Base-by-base conservation (phyloP, 2,797 vertebrate genomes). In the Sebastes iracundus region DNA sequence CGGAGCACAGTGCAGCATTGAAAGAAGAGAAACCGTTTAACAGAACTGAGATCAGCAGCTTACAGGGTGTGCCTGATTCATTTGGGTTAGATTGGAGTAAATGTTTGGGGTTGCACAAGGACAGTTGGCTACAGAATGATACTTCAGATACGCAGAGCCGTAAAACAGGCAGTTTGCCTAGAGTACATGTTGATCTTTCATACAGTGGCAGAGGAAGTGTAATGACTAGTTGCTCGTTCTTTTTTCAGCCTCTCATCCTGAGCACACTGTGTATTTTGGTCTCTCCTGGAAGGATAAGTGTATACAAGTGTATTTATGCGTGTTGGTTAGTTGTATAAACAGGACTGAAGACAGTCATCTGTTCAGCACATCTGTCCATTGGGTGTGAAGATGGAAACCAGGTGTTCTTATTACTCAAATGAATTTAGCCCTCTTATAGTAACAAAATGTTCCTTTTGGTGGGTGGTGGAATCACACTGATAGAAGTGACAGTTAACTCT, bases 91-190 rank as follows among this genome's bases (percentile, higher is more conserved):
- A 87, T 69, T 62, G 64, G 68, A 90, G 80, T 65, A 83, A 85
- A 86, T 92, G 71, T 90, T 86, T 82, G 35, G 61, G 72, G 80
- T 89, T 89, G 75, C 74, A 80, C 79, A 73, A 86, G 87, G 80
- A 88, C 75, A 78, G 62, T 53, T 82, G 79, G 74, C 79, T 85
- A 38, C 75, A 85, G 68, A 87, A 25, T 58, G 42, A 80, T 73
- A 63, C 73, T 80, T 89, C 25, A 82, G 71, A 82, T 73, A 65
- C 10, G 38, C 66, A 90, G 84, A 86, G 80, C 72, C 53, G 38
- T 46, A 20, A 80, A 90, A 72, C 46, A 46, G 77, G 84, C 79
- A 81, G 69, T 88, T 74, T 81, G 85, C 72, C 81, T 85, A 70
- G 64, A 82, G 72, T 38, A 60, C 72, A 79, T 85, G 67, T 69